Conservation (phyloP, 2,113 vertebrate genomes). For the Dolichallabes microphthalmus region DNA sequence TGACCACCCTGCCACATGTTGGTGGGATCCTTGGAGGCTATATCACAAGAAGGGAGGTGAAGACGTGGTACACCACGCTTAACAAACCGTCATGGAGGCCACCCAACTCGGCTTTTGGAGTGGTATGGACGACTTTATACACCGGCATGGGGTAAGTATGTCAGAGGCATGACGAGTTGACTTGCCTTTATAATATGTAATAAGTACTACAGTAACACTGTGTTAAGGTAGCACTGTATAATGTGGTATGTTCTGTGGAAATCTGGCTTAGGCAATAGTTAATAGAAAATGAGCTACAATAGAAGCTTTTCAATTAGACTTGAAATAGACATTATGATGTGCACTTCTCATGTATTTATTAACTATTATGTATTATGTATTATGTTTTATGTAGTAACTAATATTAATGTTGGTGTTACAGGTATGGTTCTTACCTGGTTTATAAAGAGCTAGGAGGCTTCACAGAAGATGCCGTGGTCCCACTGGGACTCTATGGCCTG, state of each 20-base stretch:
- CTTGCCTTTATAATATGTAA: no score
- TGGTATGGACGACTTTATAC: conserved; percentile 82
- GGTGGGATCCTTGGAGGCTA: conserved; percentile 79
- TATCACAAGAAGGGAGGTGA: conserved; percentile 67
- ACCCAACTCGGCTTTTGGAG: conserved; percentile 71
- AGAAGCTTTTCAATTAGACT: background rate
- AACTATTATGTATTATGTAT: no score
- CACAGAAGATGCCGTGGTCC: conserved; percentile 72
- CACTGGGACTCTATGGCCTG: conserved; percentile 82
- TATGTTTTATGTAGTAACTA: no score
- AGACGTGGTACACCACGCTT: conserved; percentile 77
- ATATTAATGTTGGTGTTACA: conserved; percentile 44
- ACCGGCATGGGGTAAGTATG: conserved; percentile 82
- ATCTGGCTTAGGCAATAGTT: background rate
- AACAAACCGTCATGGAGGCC: conserved; percentile 83
- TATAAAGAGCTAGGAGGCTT: conserved; percentile 88
- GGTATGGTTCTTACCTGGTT: conserved; percentile 87
- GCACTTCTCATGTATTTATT: background rate
- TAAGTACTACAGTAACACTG: no score
- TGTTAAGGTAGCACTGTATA: background rate
- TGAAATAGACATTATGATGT: background rate
- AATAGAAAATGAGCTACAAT: background rate
- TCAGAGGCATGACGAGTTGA: background rate
- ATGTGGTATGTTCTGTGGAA: background rate
- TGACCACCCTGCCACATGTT: conserved; percentile 81